Evolutionary conservation across 2,888 invertebrate genomes (phyloP).

Genomic region (Aleiodes alternator): DNA sequence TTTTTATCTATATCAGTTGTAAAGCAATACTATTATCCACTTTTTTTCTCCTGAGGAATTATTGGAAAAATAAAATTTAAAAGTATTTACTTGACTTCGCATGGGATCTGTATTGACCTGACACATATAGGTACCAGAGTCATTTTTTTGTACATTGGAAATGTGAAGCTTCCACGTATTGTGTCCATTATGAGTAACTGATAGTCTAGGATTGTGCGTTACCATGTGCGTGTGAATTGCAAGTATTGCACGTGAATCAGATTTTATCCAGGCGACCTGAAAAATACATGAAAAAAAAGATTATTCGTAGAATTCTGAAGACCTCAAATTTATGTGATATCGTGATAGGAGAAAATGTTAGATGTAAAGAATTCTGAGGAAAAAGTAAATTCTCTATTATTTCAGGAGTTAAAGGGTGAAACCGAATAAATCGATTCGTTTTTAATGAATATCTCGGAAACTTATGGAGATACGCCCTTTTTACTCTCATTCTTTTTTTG

Average conservation of each 20-base stretch:
- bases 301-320: neutral
- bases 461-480: too few relatives aligned
- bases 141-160: constrained; percentile 91
- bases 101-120: constrained; percentile 95
- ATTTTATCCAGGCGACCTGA: constrained; percentile 95
- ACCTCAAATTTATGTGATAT: neutral
- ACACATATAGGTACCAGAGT: constrained; percentile 96
- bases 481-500: too few relatives aligned
- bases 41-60: neutral
- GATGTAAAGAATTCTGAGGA: neutral
- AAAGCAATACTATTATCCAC: too few relatives aligned
- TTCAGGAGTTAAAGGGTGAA: too few relatives aligned
- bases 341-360: neutral
- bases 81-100: constrained; percentile 86
- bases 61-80: neutral
- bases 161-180: constrained; percentile 96
- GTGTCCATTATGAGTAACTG: constrained; percentile 94
- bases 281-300: neutral
- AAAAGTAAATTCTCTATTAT: neutral
- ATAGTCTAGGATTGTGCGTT: constrained; percentile 89
- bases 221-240: constrained; percentile 94
- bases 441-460: too few relatives aligned
- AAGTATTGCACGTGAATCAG: constrained; percentile 91
- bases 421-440: too few relatives aligned
- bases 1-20: too few relatives aligned